phyloP scores from a whole-genome alignment of 2,797 vertebrate genomes.

The Myotis daubentonii region DNA sequence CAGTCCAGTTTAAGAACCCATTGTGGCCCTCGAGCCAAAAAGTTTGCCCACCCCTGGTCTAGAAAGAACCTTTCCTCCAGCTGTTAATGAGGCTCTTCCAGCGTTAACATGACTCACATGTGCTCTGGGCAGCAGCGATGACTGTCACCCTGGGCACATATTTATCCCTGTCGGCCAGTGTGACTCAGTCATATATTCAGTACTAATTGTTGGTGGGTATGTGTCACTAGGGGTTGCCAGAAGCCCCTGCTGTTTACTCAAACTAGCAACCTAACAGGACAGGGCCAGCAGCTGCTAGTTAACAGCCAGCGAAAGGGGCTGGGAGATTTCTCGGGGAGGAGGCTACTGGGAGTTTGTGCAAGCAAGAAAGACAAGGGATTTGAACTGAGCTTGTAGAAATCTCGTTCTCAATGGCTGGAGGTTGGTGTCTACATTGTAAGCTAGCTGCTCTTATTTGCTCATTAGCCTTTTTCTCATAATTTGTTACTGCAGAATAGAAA shows the following conservation, averaged over 20 bases:
- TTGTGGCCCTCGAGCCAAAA: too few species aligned
- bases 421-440: background rate
- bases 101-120: background rate
- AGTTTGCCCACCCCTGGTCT: background rate
- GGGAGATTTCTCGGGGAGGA: background rate
- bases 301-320: background rate
- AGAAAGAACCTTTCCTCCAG: background rate
- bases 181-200: conserved; percentile 32
- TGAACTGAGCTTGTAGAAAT: background rate
- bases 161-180: background rate
- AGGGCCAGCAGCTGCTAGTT: background rate
- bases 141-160: conserved; percentile 16
- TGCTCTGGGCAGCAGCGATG: background rate
- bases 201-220: conserved; percentile 55
- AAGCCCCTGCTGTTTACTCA: conserved; percentile 49
- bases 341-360: background rate
- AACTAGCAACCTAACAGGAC: background rate
- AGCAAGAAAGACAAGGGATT: background rate
- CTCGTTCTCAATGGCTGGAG: background rate
- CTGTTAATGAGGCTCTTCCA: background rate
- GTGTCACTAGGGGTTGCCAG: conserved; percentile 42
- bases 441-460: background rate
- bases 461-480: background rate
- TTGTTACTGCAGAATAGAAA: background rate
- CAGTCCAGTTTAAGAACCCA: too few species aligned